phyloP scores from a whole-genome alignment of 1,140 invertebrate genomes.

The Caenorhabditis briggsae region DNA sequence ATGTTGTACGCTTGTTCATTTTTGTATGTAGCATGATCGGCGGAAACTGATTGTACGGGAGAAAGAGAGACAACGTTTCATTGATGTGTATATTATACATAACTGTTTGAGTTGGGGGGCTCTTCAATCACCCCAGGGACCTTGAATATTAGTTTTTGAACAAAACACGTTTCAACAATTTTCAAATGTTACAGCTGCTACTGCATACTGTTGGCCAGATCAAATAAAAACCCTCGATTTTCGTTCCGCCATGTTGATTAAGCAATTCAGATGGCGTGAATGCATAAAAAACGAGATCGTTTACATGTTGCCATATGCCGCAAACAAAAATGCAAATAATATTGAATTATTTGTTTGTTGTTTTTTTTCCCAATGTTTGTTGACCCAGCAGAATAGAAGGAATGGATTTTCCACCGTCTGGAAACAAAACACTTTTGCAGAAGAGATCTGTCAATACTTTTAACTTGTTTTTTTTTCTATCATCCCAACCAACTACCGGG shows the following conservation, averaged over 20 bases:
- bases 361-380: not conserved
- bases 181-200: too few species aligned
- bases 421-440: not conserved
- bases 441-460: not conserved
- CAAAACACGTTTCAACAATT: too few species aligned
- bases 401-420: not conserved
- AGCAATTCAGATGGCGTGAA: conserved; percentile 27
- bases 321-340: too few species aligned
- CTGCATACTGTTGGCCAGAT: conserved; percentile 25
- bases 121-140: not conserved
- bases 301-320: conserved; percentile 25
- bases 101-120: not conserved
- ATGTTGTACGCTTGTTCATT: not conserved
- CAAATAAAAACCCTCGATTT: not conserved
- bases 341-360: conserved; percentile 17
- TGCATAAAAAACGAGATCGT: conserved; percentile 13
- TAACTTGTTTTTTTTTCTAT: not conserved
- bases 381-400: not conserved
- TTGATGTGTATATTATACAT: not conserved
- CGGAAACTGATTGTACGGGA: not conserved
- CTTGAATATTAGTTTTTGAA: too few species aligned
- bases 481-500: not conserved
- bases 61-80: not conserved
- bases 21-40: conserved; percentile 1
- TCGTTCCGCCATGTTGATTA: conserved; percentile 50